Evolutionary conservation across 2,113 vertebrate species (phyloP), one percentile per base, ranked within the genome.

Genomic region (Apteryx mantelli): DNA sequence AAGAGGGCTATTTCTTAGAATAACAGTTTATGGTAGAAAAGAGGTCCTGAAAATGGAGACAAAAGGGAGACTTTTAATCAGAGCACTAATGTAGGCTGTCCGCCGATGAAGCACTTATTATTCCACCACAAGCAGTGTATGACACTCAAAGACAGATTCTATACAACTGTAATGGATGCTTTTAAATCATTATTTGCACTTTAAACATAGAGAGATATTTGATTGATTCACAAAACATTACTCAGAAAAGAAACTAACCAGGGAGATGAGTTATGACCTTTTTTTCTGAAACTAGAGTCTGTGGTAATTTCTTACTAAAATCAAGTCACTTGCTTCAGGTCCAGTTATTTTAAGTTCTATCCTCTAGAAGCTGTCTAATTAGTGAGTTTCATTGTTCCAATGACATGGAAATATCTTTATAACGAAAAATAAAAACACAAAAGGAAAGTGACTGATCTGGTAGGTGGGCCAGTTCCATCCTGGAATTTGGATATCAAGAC

Each of bases 61-160:
- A 89, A 93, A 95, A 92, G 55, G 14, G 66, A 85, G 61, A 58
- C 74, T 96, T 96, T 95, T 92, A 97, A 95, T 95, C 91, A 95
- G 74, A 85, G 34, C 7, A 28, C 24, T 92, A 89, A 92, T 82
- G 63, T 89, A 63, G 34, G 25, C 26, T 93, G 69, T 89, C 81
- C 92, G 52, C 48, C 73, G 86, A 91, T 89, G 91, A 93, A 89
- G 74, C 71, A 86, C 74, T 96, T 95, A 92, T 92, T 77, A 4
- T 82, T 93, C 30, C 19, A 76, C 63, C 44, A 1, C 91, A 93
- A 96, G 94, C 69, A 91, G 83, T 26, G 86, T 48, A 82, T 40
- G 20, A 63, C 70, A 91, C 86, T 93, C 77, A 69, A 86, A 94
- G 86, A 78, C 76, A 92, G 34, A 79, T 65, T 76, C 56, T 82